Percentiles rank a stretch among this genome's conserved stretches.
phyloP scores from a whole-genome alignment of 2,888 invertebrate genomes.

The Smittia aterrima region DNA sequence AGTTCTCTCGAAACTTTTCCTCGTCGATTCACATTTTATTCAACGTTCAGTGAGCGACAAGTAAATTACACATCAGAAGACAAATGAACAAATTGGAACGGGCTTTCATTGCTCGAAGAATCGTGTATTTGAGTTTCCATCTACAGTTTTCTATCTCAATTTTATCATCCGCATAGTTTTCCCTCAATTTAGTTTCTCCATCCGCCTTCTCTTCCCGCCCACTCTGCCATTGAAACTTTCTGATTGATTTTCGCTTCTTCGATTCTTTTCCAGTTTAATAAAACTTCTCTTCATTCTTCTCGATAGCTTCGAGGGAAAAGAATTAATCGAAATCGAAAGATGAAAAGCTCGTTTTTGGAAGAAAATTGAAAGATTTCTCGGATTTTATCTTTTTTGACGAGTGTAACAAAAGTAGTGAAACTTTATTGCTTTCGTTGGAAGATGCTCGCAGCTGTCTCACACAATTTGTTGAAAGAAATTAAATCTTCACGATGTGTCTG shows the following conservation, averaged over 20 bases:
- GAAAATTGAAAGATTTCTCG: too few relatives aligned
- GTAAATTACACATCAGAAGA: background rate
- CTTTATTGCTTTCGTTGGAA: too few relatives aligned
- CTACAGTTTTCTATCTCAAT: background rate
- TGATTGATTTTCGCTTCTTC: background rate
- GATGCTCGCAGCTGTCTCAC: too few relatives aligned
- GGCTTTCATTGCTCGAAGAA: background rate
- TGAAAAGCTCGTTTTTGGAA: too few relatives aligned
- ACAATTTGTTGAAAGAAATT: too few relatives aligned
- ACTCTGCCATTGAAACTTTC: constrained; percentile 9
- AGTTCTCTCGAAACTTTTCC: background rate
- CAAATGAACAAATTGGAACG: background rate
- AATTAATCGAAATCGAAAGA: too few relatives aligned
- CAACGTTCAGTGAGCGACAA: background rate
- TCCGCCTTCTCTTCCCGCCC: background rate
- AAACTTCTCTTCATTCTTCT: too few relatives aligned
- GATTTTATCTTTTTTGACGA: too few relatives aligned
- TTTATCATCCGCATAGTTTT: background rate
- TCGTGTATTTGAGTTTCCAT: background rate
- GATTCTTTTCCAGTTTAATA: background rate
- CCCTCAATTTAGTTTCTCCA: background rate
- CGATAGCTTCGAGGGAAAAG: too few relatives aligned
- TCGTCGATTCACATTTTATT: background rate
- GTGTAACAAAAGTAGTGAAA: too few relatives aligned
- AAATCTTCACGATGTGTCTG: background rate